These are phyloP conservation scores for Linurgus olivaceus DNA, from an alignment of 2,797 vertebrate species.

Conservation along the genomic window DNA sequence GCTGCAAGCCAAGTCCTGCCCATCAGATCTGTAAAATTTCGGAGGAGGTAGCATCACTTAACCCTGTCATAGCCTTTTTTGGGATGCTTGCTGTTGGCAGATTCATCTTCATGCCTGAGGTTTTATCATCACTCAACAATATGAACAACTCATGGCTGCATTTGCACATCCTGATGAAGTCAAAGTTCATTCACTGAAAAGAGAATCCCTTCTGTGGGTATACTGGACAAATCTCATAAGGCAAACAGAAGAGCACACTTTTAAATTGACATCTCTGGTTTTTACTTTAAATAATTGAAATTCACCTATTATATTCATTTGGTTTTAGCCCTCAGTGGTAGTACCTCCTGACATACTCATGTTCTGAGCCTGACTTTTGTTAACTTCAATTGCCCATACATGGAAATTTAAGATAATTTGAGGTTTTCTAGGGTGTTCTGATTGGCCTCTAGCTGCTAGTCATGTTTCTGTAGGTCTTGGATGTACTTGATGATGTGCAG, in stretches of 20 bases:
- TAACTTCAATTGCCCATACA: neutral
- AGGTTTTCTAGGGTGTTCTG: neutral
- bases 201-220: neutral
- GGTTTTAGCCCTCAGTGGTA: neutral
- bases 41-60: neutral
- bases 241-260: neutral
- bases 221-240: neutral
- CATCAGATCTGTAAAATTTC: neutral
- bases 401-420: neutral
- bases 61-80: neutral
- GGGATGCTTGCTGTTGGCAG: neutral
- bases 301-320: neutral
- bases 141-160: neutral
- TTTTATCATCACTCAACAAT: neutral
- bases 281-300: neutral
- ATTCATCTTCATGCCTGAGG: neutral
- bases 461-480: neutral
- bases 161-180: neutral
- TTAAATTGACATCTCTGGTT: neutral
- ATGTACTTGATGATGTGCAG: neutral
- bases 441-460: neutral
- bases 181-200: neutral
- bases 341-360: neutral
- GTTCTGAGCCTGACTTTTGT: neutral
- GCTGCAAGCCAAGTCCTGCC: neutral